Evolutionary conservation across 1,140 invertebrate genomes (phyloP), one percentile per base, ranked within the genome.

Genomic region (Wasmannia auropunctata): DNA sequence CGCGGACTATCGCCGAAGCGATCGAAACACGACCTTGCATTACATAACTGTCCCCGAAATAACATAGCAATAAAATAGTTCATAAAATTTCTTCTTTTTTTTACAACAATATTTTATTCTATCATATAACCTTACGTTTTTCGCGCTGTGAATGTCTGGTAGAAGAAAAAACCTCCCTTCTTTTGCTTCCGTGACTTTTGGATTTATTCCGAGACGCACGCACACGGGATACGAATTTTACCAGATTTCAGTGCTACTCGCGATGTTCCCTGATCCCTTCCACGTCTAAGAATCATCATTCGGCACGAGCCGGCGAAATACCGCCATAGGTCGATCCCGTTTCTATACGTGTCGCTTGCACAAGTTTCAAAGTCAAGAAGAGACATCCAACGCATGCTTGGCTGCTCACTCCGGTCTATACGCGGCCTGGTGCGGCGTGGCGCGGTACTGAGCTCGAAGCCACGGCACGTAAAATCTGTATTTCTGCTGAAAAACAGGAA

Each of bases 401-500:
- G 25, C 19, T 25, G 79, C 65, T 72, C 65, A 72, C 65, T n/a
- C 65, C 79, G 37, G 51, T 81, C 58, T 56, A 72, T 11, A 6
- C n/a, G n/a, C 8, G n/a, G 11, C 62, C 16, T 19, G 60, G 62
- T 37, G 34, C 6, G 19, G 49, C 7, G 14, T 43, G 28, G 14
- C 54, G n/a, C n/a, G n/a, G n/a, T n/a, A n/a, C n/a, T n/a, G n/a
- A 72, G 34, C 54, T 81, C 34, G 79, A 81, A 58, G 37, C 76
- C 75, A 8, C 37, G 37, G 49, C 79, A 81, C 79, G 77, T 81
- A 81, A 81, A 81, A 81, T 70, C 49, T 81, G 70, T 81, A 81
- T 81, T 81, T 81, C 72, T 56, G 16, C 37, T 81, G 37, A 19
- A 19, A 81, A 81, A 81, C 60, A 43, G 34, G 14, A 58, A 83